A percentile compares a stretch with the other conserved stretches of the same genome.
These are phyloP conservation scores for Tragelaphus strepsiceros DNA, from an alignment of 2,113 vertebrate species.

Conservation along the genomic window DNA sequence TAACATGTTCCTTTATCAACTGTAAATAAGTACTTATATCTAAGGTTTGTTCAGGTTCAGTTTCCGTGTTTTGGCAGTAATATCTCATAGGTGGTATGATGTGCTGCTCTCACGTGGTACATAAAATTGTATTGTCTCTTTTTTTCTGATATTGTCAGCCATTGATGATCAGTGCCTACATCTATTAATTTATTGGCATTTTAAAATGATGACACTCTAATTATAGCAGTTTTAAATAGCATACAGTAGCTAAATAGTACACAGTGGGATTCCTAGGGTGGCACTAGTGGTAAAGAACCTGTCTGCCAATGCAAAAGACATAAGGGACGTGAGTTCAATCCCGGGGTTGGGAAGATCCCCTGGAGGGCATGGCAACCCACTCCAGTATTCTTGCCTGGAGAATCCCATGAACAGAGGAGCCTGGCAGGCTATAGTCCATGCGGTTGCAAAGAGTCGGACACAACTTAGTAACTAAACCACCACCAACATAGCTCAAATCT, in stretches of 20 bases:
- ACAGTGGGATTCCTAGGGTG: not conserved
- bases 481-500: not conserved
- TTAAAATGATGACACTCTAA: not conserved
- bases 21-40: not conserved
- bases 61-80: not conserved
- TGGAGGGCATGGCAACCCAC: not conserved
- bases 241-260: not conserved
- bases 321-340: not conserved
- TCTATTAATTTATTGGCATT: not conserved
- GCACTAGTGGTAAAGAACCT: not conserved
- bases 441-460: fast-evolving
- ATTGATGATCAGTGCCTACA: not conserved
- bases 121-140: not conserved
- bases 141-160: not conserved
- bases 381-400: not conserved
- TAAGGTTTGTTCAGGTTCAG: not conserved
- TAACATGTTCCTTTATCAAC: not conserved
- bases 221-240: not conserved
- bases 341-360: not conserved
- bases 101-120: not conserved
- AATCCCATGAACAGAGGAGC: not conserved
- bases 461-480: not conserved
- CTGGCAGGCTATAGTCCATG: not conserved
- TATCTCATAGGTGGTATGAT: not conserved
- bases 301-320: not conserved